phyloP scores from a whole-genome alignment of 2,113 vertebrate species.

The Crocuta crocuta region DNA sequence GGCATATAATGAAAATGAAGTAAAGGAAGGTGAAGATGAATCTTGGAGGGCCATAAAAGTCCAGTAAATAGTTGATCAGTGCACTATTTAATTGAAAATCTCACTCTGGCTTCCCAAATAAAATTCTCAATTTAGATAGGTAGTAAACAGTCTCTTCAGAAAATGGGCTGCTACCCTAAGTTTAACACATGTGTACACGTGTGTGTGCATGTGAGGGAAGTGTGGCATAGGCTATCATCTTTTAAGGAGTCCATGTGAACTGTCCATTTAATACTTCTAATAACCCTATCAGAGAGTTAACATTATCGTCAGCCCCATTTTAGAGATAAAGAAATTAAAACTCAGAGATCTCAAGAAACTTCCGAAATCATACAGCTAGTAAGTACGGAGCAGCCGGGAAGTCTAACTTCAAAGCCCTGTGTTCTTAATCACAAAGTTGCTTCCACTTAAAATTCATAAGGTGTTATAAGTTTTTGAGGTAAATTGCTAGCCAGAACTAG shows the following conservation, averaged over 20 bases:
- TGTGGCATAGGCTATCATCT: neutral
- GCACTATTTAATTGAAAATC: conserved; percentile 22
- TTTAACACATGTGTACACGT: neutral
- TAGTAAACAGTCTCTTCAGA: conserved; percentile 37
- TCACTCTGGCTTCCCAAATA: neutral
- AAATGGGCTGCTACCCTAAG: neutral
- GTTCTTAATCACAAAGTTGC: conserved; percentile 5
- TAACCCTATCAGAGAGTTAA: neutral
- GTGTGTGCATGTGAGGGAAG: neutral
- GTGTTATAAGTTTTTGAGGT: neutral
- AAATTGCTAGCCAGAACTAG: conserved; percentile 11
- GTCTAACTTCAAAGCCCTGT: conserved; percentile 29
- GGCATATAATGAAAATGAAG: neutral
- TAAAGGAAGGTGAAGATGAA: conserved; percentile 20
- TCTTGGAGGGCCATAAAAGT: neutral
- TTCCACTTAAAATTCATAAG: conserved; percentile 40
- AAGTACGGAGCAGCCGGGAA: neutral
- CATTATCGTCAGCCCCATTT: neutral
- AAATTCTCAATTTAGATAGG: neutral
- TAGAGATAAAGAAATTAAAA: neutral
- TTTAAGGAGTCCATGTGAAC: neutral
- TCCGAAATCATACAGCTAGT: neutral
- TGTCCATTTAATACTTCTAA: conserved; percentile 23
- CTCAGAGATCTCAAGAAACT: conserved; percentile 29
- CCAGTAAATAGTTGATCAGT: conserved; percentile 19